Evolutionary conservation across 30 jellyfish, hydroid and myxozoan genomes (phyloP), one percentile per base, ranked within the genome.

Genomic region (Hydractinia echinata): DNA sequence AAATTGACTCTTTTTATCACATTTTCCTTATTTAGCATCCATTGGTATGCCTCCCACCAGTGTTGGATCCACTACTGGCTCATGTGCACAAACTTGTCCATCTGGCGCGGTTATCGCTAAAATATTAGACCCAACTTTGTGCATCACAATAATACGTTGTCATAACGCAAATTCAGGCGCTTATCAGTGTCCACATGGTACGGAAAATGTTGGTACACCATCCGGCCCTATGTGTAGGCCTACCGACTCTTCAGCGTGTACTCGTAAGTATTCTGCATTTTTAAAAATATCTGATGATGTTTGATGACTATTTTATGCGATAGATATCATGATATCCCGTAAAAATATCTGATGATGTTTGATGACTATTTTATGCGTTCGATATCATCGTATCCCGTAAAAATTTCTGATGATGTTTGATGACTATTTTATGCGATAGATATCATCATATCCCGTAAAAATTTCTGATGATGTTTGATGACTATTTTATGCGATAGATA

Each of bases 171-270:
- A 44, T n/a, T n/a, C 19, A 51, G 74, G 74, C 19, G 74, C 74
- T n/a, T 64, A 6, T 64, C 74, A 64, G 16, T 64, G 74, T 64
- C 74, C 74, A 64, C 9, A 44, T 6, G 74, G 18, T n/a, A 64
- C 74, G 7, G 74, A 64, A 64, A 64, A 13, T 64, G 74, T 64
- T 8, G 74, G 74, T 8, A 64, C 39, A 51, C 74, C 6, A 51
- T 51, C 19, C 19, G 6, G 51, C 9, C 74, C 74, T 6, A 64
- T 64, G 74, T 64, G 74, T 64, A 64, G 39, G 39, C 74, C 74
- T 13, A 64, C 74, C 39, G 74, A 64, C 39, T 51, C 74, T 6
- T 44, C 9, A n/a, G 74, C 74, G 10, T 64, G 74, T 51, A 64
- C 74, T n/a, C 51, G 74, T 64, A 51, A 64, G 74, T 13, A 58